A percentile compares a stretch with the other conserved stretches of the same genome.
phyloP scores from a whole-genome alignment of 2,888 invertebrate genomes.

The Sepioteuthis lessoniana region DNA sequence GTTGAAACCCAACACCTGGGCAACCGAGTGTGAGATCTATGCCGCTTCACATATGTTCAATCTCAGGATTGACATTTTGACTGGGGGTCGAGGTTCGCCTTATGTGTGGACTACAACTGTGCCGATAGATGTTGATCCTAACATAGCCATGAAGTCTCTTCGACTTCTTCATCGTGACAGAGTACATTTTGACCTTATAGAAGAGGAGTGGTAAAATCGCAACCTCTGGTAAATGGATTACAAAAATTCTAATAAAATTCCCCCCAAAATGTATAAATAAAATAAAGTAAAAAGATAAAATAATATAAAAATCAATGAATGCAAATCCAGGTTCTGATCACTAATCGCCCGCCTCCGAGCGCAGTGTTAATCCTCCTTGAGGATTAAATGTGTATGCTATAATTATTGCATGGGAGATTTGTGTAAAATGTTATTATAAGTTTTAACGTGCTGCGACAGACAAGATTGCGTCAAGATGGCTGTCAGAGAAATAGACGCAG shows the following conservation, averaged over 20 bases:
- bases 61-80: constrained; percentile 39
- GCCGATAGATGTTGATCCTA: background rate
- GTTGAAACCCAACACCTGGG: background rate
- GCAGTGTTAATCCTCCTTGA: too few species aligned
- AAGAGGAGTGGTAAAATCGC: background rate
- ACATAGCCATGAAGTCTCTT: background rate
- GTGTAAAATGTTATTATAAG: too few species aligned
- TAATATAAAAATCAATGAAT: too few species aligned
- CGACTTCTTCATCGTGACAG: background rate
- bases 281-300: too few species aligned
- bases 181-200: constrained; percentile 10
- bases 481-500: too few species aligned
- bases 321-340: too few species aligned
- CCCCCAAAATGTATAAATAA: too few species aligned
- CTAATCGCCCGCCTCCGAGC: too few species aligned
- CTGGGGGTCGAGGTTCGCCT: background rate
- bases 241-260: background rate
- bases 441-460: too few species aligned
- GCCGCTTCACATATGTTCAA: constrained; percentile 3
- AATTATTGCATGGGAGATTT: too few species aligned
- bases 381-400: too few species aligned
- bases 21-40: constrained; percentile 43
- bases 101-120: background rate
- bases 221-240: background rate
- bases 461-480: too few species aligned